phyloP scores from a whole-genome alignment of 1,140 invertebrate genomes.

The Drosophila asahinai region DNA sequence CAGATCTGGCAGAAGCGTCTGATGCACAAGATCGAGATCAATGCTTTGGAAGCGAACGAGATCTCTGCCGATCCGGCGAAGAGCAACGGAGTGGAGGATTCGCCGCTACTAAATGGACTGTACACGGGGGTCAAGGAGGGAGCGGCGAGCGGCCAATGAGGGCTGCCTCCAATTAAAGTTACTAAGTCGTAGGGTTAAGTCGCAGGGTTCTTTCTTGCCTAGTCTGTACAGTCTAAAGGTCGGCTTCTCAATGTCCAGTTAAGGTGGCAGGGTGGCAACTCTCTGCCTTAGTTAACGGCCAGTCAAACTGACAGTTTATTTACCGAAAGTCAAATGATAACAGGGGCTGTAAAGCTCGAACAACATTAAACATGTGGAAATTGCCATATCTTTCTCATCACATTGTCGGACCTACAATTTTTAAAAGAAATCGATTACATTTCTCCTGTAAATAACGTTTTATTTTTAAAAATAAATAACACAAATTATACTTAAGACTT shows the following conservation, averaged over 20 bases:
- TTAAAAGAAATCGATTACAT: too few species aligned
- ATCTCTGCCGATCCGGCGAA: conserved; percentile 24
- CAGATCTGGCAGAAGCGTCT: conserved; percentile 53
- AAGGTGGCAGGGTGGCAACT: too few species aligned
- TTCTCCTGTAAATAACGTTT: too few species aligned
- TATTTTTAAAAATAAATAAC: too few species aligned
- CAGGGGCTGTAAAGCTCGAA: too few species aligned
- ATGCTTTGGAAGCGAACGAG: conserved; percentile 32
- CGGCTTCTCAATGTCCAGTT: neutral
- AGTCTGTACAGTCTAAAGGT: conserved; percentile 23
- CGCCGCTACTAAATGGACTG: conserved; percentile 56
- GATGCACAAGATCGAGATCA: conserved; percentile 70
- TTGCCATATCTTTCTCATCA: too few species aligned
- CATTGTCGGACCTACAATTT: too few species aligned
- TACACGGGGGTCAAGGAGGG: conserved; percentile 29
- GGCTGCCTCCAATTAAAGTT: neutral
- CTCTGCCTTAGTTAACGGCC: too few species aligned
- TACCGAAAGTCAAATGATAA: too few species aligned
- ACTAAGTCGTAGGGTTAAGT: conserved; percentile 34
- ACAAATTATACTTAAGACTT: too few species aligned
- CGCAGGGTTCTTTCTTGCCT: conserved; percentile 19
- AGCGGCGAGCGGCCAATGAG: conserved; percentile 26
- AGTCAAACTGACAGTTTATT: too few species aligned
- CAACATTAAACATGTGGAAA: too few species aligned
- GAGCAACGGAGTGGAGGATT: conserved; percentile 39